These are phyloP conservation scores for Centropus bengalensis DNA, from an alignment of 2,113 vertebrate species.

Conservation along the genomic window DNA sequence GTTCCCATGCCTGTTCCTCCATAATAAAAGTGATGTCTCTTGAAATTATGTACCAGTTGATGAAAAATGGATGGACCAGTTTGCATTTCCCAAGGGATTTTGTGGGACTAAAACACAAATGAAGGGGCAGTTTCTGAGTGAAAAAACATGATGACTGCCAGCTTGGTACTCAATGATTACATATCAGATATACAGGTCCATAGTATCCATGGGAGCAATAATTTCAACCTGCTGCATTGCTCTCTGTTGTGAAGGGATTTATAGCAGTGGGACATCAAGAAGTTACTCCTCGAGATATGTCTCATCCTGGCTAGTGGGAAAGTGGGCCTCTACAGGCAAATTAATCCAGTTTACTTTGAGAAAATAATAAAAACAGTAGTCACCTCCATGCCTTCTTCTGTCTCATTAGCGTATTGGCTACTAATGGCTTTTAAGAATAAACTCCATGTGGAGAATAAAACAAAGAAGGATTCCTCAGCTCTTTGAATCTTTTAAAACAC, in stretches of 20 bases:
- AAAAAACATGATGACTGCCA: not conserved
- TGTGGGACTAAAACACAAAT: not conserved
- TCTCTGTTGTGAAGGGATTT: not conserved
- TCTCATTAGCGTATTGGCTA: not conserved
- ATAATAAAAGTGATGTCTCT: not conserved
- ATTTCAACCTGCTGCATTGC: too few relatives aligned
- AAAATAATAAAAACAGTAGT: not conserved
- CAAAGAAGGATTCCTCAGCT: not conserved
- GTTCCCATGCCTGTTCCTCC: not conserved
- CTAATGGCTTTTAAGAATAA: not conserved
- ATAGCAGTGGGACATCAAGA: not conserved
- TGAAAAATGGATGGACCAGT: not conserved
- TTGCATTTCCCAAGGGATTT: not conserved
- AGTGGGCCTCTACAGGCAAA: not conserved
- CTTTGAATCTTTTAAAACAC: not conserved
- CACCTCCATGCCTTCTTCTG: not conserved
- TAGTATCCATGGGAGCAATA: not conserved
- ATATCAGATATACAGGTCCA: not conserved
- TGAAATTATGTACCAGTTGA: not conserved
- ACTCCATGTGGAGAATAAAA: not conserved
- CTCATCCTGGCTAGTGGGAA: not conserved
- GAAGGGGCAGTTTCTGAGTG: not conserved
- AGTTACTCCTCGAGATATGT: not conserved
- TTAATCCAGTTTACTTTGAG: not conserved
- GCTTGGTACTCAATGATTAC: not conserved